These are phyloP conservation scores for Tineola bisselliella DNA, from an alignment of 2,888 invertebrate genomes.

Conservation along the genomic window DNA sequence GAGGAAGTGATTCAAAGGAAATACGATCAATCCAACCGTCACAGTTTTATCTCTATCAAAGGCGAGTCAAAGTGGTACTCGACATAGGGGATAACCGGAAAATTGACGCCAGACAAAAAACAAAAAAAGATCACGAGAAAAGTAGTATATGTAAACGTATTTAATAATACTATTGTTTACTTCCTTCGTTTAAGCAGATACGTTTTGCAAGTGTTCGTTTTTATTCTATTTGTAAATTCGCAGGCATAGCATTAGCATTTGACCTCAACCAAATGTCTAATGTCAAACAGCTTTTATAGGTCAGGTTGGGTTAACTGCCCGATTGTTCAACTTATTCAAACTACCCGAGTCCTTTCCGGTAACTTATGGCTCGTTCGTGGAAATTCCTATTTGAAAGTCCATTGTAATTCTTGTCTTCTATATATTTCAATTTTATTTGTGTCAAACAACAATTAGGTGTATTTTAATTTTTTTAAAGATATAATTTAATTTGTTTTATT, in stretches of 20 bases:
- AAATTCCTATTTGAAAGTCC: not conserved
- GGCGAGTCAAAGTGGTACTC: too few species aligned
- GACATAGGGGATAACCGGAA: too few species aligned
- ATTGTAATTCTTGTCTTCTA: not conserved
- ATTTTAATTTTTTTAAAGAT: too few species aligned
- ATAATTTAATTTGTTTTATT: too few species aligned
- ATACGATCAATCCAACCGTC: too few species aligned
- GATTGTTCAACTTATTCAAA: slow-evolving; percentile 3
- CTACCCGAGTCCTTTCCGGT: not conserved
- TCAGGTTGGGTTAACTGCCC: slow-evolving; percentile 3
- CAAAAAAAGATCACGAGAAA: too few species aligned
- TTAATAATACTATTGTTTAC: not conserved
- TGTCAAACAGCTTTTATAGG: slow-evolving; percentile 6
- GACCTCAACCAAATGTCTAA: not conserved
- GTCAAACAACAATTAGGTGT: too few species aligned
- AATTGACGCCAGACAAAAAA: too few species aligned
- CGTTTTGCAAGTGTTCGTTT: not conserved
- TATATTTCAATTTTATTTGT: not conserved
- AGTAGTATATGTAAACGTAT: too few species aligned
- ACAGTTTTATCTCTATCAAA: too few species aligned
- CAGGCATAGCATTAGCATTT: not conserved
- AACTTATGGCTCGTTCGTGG: not conserved
- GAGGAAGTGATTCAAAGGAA: too few species aligned
- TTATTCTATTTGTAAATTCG: not conserved
- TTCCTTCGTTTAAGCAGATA: not conserved